Evolutionary conservation across 2,797 vertebrate genomes (phyloP).

Genomic region (Remorina albescens): DNA sequence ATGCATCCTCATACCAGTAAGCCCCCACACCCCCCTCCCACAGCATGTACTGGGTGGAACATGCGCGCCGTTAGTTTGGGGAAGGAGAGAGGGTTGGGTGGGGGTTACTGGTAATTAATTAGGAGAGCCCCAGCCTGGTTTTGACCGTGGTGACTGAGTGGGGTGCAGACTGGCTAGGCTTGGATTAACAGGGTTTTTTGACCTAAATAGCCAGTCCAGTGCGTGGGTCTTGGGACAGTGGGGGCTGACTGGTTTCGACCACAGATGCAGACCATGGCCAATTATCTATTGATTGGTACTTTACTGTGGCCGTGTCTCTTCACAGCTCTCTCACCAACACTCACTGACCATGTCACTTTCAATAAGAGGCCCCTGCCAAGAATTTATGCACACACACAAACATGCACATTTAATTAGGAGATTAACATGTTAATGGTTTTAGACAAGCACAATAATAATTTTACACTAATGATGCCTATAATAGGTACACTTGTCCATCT

Average conservation of each 20-base stretch:
- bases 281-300: conserved; percentile 93
- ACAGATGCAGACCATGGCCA: conserved; percentile 87
- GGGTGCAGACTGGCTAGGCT: conserved; percentile 61
- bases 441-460: conserved; percentile 82
- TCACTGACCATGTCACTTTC: conserved; percentile 86
- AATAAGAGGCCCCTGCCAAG: conserved; percentile 64
- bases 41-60: conserved; percentile 58
- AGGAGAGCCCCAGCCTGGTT: conserved; percentile 78
- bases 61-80: conserved; percentile 62
- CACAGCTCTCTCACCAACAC: conserved; percentile 81
- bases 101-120: conserved; percentile 91
- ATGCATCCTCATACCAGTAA: conserved; percentile 66
- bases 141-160: conserved; percentile 72
- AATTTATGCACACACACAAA: conserved; percentile 45
- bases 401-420: conserved; percentile 63
- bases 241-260: conserved; percentile 84
- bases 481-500: conserved; percentile 74
- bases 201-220: conserved; percentile 92
- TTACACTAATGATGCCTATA: conserved; percentile 78
- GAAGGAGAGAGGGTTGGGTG: conserved; percentile 59
- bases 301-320: conserved; percentile 86
- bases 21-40: background rate
- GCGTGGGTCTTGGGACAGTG: conserved; percentile 79
- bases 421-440: conserved; percentile 65
- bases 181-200: conserved; percentile 88